These are phyloP conservation scores for Anoura caudifer DNA, from an alignment of 2,113 vertebrate genomes.

Conservation along the genomic window DNA sequence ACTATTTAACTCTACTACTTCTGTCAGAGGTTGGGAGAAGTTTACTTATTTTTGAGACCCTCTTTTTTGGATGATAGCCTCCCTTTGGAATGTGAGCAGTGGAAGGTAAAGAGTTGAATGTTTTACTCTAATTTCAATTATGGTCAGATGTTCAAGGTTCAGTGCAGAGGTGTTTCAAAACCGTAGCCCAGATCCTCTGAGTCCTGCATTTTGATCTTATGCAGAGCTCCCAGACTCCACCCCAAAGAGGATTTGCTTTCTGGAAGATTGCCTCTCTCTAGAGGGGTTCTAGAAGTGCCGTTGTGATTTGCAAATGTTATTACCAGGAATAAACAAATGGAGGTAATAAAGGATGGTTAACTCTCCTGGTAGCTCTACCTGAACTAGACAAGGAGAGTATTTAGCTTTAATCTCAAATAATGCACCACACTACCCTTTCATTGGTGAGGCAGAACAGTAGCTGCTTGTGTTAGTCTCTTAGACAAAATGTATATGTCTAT, in stretches of 20 bases:
- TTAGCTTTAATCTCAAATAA: conserved; percentile 43
- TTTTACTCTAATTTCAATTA: background rate
- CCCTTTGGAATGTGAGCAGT: background rate
- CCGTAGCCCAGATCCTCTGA: background rate
- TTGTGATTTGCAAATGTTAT: conserved; percentile 47
- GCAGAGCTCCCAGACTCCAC: background rate
- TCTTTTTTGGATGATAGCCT: conserved; percentile 25
- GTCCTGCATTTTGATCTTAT: background rate
- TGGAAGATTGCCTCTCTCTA: conserved; percentile 29
- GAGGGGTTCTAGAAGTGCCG: conserved; percentile 25
- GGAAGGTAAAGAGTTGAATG: conserved; percentile 23
- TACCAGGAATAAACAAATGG: conserved; percentile 50
- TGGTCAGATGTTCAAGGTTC: conserved; percentile 2
- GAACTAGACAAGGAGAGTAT: conserved; percentile 11
- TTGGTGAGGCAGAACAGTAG: background rate
- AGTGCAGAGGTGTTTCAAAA: conserved; percentile 19
- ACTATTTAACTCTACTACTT: background rate
- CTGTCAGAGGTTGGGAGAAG: background rate
- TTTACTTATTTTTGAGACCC: background rate
- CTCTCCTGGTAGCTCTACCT: background rate
- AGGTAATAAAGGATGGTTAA: conserved; percentile 36
- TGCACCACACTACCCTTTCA: background rate
- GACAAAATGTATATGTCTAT: background rate
- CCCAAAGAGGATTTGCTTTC: background rate
- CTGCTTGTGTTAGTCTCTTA: background rate